Evolutionary conservation across 1,140 invertebrate genomes (phyloP).

Genomic region (Lucilia sericata): DNA sequence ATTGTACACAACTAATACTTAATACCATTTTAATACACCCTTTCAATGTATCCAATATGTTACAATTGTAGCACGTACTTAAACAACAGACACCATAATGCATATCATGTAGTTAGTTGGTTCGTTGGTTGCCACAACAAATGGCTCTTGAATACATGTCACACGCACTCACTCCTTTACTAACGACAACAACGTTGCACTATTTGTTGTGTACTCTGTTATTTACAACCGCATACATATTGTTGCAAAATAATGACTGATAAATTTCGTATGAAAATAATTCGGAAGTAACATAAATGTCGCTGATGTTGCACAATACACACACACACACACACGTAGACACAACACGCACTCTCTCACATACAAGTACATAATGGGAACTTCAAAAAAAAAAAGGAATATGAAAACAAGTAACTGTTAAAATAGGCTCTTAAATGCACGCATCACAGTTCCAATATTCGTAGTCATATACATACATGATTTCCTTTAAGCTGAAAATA

Average conservation of each 20-base stretch:
- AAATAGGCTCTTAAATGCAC: not conserved
- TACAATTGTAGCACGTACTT: not conserved
- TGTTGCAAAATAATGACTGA: constrained; percentile 26
- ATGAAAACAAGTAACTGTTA: not conserved
- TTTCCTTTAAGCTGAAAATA: too few species aligned
- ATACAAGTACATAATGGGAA: not conserved
- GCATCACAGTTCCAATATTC: not conserved
- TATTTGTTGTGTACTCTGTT: constrained; percentile 4
- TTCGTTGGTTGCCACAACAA: not conserved
- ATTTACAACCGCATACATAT: constrained; percentile 4
- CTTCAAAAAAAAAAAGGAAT: not conserved
- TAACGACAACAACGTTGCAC: not conserved
- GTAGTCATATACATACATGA: not conserved
- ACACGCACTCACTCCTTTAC: not conserved
- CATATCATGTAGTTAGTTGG: not conserved
- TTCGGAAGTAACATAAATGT: not conserved
- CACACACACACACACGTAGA: too few species aligned
- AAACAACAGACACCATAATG: constrained; percentile 3
- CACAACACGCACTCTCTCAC: not conserved
- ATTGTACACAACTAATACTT: too few species aligned
- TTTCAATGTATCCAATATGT: not conserved
- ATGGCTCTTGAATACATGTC: not conserved
- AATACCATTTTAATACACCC: not conserved
- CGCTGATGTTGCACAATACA: constrained; percentile 2
- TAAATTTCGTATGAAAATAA: constrained; percentile 8